Conservation (phyloP, 2,888 invertebrate genomes). For the Dasypogon diadema region DNA sequence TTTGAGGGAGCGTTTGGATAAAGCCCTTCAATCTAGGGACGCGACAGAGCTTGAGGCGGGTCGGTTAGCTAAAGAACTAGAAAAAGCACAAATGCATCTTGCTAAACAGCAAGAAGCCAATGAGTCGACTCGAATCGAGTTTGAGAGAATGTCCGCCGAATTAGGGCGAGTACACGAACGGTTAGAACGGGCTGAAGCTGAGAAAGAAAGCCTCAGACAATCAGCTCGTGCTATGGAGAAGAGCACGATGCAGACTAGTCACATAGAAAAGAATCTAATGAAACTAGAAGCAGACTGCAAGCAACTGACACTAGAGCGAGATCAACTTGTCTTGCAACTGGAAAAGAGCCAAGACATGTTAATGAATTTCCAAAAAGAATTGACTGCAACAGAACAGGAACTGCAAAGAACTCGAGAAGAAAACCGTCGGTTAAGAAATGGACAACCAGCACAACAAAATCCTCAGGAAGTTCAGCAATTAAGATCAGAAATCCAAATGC, state of each 20-base stretch:
- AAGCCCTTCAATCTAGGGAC: conserved; percentile 80
- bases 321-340: conserved; percentile 88
- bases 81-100: conserved; percentile 86
- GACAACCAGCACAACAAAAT: conserved; percentile 74
- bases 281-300: conserved; percentile 88
- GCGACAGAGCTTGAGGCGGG: conserved; percentile 89
- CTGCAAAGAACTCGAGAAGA: conserved; percentile 85
- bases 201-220: conserved; percentile 80
- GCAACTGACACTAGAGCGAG: conserved; percentile 83
- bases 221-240: conserved; percentile 83
- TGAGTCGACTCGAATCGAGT: conserved; percentile 85
- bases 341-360: conserved; percentile 95
- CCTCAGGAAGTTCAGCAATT: conserved; percentile 81
- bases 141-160: conserved; percentile 86
- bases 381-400: conserved; percentile 86
- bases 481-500: conserved; percentile 73
- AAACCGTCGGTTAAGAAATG: conserved; percentile 67
- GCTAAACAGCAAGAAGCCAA: conserved; percentile 86
- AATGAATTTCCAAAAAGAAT: conserved; percentile 91
- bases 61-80: conserved; percentile 84
- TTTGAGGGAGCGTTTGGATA: conserved; percentile 86
- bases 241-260: conserved; percentile 82
- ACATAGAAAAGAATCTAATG: conserved; percentile 86
- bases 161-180: conserved; percentile 84
- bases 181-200: conserved; percentile 81